Evolutionary conservation across 2,797 vertebrate genomes (phyloP).

Genomic region (Hippocampus kuda): DNA sequence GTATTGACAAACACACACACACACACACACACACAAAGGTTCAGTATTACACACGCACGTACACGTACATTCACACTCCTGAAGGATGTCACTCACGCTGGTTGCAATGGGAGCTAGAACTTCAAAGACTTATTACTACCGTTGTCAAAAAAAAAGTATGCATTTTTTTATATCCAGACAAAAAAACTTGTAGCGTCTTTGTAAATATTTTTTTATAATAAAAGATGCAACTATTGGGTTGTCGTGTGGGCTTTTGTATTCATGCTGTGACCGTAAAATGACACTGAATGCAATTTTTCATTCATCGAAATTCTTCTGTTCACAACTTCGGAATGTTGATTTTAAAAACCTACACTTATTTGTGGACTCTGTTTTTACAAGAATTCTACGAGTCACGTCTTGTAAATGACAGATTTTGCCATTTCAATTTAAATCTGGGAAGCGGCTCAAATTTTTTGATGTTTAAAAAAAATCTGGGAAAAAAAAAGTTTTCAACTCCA

Average conservation of each 20-base stretch:
- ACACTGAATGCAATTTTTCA: too few relatives aligned
- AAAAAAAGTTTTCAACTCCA: too few relatives aligned
- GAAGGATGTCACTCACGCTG: constrained; percentile 70
- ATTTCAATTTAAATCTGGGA: too few relatives aligned
- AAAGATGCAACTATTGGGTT: constrained; percentile 66
- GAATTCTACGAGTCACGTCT: too few relatives aligned
- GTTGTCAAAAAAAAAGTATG: constrained; percentile 66
- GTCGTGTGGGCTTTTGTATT: constrained; percentile 19
- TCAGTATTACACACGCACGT: constrained; percentile 63
- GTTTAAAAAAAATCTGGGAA: too few relatives aligned
- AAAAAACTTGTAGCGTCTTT: constrained; percentile 73
- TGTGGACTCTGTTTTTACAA: too few relatives aligned
- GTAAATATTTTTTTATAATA: constrained; percentile 78
- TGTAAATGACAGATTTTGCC: too few relatives aligned
- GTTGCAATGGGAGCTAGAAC: constrained; percentile 68
- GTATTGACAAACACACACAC: constrained; percentile 43
- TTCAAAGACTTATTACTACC: constrained; percentile 67
- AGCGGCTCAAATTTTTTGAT: too few relatives aligned
- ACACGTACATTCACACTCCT: constrained; percentile 54
- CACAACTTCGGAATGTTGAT: too few relatives aligned
- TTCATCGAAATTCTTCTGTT: too few relatives aligned
- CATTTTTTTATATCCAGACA: constrained; percentile 71
- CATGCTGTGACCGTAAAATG: too few relatives aligned
- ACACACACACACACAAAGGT: constrained; percentile 34
- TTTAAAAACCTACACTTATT: too few relatives aligned